phyloP scores from a whole-genome alignment of 2,113 vertebrate genomes.

The Leucopsar rothschildi region DNA sequence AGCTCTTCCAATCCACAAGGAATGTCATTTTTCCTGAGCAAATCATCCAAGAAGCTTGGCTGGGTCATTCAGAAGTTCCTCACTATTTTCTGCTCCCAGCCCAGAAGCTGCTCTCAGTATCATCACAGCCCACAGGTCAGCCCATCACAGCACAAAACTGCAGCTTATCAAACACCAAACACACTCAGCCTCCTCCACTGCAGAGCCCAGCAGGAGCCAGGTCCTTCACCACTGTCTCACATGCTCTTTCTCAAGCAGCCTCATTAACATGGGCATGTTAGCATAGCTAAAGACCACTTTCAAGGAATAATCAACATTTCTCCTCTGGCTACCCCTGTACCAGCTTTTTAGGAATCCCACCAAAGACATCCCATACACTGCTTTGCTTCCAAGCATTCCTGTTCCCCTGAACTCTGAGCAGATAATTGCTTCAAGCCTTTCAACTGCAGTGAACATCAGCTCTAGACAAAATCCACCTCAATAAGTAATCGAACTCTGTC shows the following conservation, averaged over 20 bases:
- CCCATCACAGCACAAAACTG: background rate
- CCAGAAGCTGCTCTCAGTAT: background rate
- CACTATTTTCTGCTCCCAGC: background rate
- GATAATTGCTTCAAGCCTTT: background rate
- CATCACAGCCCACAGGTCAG: background rate
- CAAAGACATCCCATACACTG: background rate
- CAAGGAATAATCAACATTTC: background rate
- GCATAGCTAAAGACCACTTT: background rate
- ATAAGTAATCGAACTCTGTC: background rate
- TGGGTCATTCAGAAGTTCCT: background rate
- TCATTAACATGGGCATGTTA: background rate
- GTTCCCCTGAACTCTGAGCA: background rate
- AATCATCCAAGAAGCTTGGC: background rate
- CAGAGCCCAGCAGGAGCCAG: background rate
- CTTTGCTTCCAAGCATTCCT: background rate
- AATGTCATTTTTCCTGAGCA: rapidly evolving
- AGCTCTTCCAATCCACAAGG: background rate
- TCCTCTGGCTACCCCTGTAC: background rate
- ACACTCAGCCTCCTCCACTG: background rate
- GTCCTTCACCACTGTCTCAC: background rate
- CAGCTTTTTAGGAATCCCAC: background rate
- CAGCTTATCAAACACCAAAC: background rate
- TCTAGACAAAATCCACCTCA: background rate
- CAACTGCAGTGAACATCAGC: background rate
- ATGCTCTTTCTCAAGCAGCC: background rate